phyloP scores from a whole-genome alignment of 2,113 vertebrate species.

The Eolophus roseicapilla region DNA sequence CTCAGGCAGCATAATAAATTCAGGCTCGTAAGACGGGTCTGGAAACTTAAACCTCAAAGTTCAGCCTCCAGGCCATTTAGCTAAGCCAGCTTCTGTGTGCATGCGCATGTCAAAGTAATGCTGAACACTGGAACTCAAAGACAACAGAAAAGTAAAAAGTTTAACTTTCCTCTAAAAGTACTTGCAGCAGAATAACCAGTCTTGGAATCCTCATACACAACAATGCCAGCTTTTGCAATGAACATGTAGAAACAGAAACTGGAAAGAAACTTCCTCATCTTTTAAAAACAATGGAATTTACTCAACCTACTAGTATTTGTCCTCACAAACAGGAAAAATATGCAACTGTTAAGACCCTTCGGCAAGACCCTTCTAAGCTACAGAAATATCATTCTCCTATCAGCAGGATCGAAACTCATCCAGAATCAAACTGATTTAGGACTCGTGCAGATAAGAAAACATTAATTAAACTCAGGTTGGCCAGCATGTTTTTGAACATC shows the following conservation, averaged over 20 bases:
- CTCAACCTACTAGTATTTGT: background rate
- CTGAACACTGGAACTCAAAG: background rate
- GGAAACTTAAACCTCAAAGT: background rate
- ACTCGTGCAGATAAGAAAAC: background rate
- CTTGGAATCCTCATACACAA: background rate
- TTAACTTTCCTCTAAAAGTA: background rate
- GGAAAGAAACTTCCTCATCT: background rate
- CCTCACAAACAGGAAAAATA: background rate
- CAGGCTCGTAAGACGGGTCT: background rate
- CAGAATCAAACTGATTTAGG: conserved; percentile 1
- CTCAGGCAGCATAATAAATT: background rate
- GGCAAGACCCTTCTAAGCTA: background rate
- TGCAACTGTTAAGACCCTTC: background rate
- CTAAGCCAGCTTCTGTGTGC: background rate
- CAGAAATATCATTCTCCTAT: background rate
- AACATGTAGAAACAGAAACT: background rate
- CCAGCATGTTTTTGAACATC: conserved; percentile 28
- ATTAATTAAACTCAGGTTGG: conserved; percentile 28
- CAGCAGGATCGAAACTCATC: background rate
- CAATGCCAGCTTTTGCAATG: background rate
- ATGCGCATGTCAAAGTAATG: background rate
- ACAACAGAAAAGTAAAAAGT: background rate
- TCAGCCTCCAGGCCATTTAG: background rate
- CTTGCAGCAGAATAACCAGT: background rate
- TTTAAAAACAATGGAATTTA: background rate